A percentile compares a stretch with the other conserved stretches of the same genome.
These are phyloP conservation scores for Lutraria lutraria DNA, from an alignment of 2,888 invertebrate species.

Conservation along the genomic window DNA sequence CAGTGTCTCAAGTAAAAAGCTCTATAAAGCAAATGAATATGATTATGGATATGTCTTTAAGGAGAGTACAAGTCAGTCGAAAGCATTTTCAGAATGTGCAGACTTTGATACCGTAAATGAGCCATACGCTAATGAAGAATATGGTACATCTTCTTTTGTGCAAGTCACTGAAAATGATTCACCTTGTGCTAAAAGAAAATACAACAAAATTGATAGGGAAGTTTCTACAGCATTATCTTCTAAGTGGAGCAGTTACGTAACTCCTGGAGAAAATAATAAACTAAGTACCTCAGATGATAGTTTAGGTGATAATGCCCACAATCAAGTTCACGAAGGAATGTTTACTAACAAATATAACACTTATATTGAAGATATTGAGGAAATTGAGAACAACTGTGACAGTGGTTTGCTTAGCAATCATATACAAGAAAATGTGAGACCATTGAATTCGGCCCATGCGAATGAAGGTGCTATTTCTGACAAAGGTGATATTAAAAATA, in stretches of 20 bases:
- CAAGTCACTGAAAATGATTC: background rate
- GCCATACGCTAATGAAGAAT: background rate
- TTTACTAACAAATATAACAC: background rate
- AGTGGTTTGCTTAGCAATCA: background rate
- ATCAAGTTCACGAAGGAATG: background rate
- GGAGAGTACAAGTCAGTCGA: background rate
- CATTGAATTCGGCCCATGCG: background rate
- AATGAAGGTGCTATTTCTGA: background rate
- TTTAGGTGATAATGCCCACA: background rate
- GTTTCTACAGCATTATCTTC: background rate
- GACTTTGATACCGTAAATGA: background rate
- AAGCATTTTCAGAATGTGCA: background rate
- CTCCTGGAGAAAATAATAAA: background rate
- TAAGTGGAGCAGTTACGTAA: background rate
- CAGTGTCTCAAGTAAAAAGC: background rate
- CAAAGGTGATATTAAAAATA: background rate
- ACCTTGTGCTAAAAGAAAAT: background rate
- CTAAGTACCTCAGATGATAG: background rate
- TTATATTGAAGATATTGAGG: background rate
- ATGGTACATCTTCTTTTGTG: background rate
- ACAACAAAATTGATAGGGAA: background rate
- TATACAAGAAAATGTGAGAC: background rate
- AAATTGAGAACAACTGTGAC: background rate
- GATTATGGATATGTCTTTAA: background rate
- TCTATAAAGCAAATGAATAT: background rate